Percentiles rank a stretch among this genome's conserved stretches.
Evolutionary conservation across 2,888 invertebrate genomes (phyloP).

Genomic region (Leucoptera coffeella): DNA sequence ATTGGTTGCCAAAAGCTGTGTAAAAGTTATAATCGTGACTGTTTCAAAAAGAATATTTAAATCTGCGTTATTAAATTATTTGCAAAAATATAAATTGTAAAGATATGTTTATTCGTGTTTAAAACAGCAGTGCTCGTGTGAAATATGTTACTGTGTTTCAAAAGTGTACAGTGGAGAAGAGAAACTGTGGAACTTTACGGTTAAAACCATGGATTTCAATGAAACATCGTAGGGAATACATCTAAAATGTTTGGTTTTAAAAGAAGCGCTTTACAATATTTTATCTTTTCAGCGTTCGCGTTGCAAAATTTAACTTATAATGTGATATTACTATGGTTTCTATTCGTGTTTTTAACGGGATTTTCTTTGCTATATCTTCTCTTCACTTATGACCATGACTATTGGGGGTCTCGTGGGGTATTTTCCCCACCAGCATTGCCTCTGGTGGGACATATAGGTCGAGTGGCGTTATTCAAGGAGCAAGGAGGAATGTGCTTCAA

Average conservation of each 20-base stretch:
- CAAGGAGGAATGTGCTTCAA: slow-evolving; percentile 40
- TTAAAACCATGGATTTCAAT: no score
- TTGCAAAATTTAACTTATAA: slow-evolving; percentile 24
- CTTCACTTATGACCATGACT: slow-evolving; percentile 35
- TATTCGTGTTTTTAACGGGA: slow-evolving; percentile 13
- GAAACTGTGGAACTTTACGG: no score
- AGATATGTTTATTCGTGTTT: no score
- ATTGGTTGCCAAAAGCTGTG: no score
- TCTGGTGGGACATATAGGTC: slow-evolving; percentile 31
- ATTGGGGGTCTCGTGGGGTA: slow-evolving; percentile 28
- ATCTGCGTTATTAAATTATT: no score
- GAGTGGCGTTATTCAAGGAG: slow-evolving; percentile 31
- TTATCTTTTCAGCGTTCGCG: slow-evolving; percentile 18
- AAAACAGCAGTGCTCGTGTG: no score
- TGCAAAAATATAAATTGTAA: no score
- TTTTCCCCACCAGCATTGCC: slow-evolving; percentile 35
- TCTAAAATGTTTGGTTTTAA: slow-evolving; percentile 39
- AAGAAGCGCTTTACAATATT: slow-evolving; percentile 15
- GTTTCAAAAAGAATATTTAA: no score
- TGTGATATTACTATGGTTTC: slow-evolving; percentile 16
- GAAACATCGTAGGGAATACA: no score
- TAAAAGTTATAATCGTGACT: no score
- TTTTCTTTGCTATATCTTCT: slow-evolving; percentile 15
- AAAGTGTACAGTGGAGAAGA: no score
- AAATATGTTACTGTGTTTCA: no score